Base-by-base conservation (phyloP, 2,797 vertebrate genomes). In the Tragopan temminckii region DNA sequence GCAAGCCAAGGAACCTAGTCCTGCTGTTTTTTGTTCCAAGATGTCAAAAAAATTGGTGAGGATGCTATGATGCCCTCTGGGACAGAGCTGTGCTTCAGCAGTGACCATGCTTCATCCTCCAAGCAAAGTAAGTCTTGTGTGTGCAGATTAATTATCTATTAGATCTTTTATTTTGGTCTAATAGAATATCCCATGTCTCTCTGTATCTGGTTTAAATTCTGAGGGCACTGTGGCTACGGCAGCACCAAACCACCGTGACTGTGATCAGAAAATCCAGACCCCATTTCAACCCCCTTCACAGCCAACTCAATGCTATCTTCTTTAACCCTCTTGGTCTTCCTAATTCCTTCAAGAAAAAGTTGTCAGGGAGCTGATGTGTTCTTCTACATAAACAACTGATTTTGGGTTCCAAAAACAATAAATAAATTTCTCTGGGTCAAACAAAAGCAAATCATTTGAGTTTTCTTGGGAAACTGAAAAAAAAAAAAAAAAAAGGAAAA, bases 391-490 rank as follows among this genome's bases (percentile, higher is more conserved):
- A 93, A 96, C 74, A 94, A 89, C 80, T 72, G 48, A 4, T 55
- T 94, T 77, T 11, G 35, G 5, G 48, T 82, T 94, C 79, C 82
- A 92, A 75, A 76, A 95, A 91, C 62, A 81, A 88, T 91, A 95
- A 93, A 93, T 92, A 94, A 85, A 78, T 90, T 79, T 68, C 71
- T 94, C 87, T 68, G 69, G 88, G 74, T 81, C 70, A 93, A 95
- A 93, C 58, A 67, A 91, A 91, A 94, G 64, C 82, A 90, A 92
- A 92, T 81, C 75, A 76, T 95, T 85, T 89, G 62, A 15, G 8
- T 92, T 95, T 94, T 86, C 63, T 86, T 91, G 33, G 70, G 33
- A 81, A 90, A 91, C 11, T 31, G 4, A 6, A 5, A 14, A 40
- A 33, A 48, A 74, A 69, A 7, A 5, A 14, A 61, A 5, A 11